Evolutionary conservation across 1,140 invertebrate genomes (phyloP).

Genomic region (Nymphalis io): DNA sequence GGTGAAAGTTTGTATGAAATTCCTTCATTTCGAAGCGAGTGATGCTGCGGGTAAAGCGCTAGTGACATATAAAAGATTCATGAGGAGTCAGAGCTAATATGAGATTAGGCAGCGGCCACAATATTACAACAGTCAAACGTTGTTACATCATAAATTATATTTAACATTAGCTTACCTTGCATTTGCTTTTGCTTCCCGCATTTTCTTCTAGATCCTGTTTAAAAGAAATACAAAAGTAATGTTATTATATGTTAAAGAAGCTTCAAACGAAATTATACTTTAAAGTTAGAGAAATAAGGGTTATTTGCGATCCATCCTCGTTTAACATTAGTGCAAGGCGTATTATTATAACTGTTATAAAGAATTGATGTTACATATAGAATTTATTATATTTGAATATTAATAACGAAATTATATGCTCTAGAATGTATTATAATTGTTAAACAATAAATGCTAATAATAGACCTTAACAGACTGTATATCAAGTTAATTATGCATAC

Average conservation of each 20-base stretch:
- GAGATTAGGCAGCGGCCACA: too few species aligned
- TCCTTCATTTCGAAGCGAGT: too few species aligned
- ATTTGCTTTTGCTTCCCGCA: conserved; percentile 14
- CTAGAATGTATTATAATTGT: conserved; percentile 15
- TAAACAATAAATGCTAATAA: conserved; percentile 15
- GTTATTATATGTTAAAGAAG: conserved; percentile 17
- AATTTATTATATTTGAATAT: background rate
- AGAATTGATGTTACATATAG: conserved; percentile 14
- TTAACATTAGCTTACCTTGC: conserved; percentile 20
- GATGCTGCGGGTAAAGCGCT: too few species aligned
- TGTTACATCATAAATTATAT: too few species aligned
- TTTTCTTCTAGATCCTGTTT: conserved; percentile 24
- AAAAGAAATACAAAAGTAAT: conserved; percentile 17
- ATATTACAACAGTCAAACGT: too few species aligned
- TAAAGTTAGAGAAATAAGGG: background rate
- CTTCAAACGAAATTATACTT: conserved; percentile 11
- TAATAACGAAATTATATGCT: background rate
- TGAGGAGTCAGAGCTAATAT: too few species aligned
- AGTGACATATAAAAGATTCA: too few species aligned
- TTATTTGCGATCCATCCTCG: conserved; percentile 34
- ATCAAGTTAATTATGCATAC: background rate
- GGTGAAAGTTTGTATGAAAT: too few species aligned
- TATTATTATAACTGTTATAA: conserved; percentile 18
- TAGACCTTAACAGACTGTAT: background rate
- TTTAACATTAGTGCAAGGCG: conserved; percentile 32